Evolutionary conservation across 2,113 vertebrate genomes (phyloP).

Genomic region (Phycodurus eques): DNA sequence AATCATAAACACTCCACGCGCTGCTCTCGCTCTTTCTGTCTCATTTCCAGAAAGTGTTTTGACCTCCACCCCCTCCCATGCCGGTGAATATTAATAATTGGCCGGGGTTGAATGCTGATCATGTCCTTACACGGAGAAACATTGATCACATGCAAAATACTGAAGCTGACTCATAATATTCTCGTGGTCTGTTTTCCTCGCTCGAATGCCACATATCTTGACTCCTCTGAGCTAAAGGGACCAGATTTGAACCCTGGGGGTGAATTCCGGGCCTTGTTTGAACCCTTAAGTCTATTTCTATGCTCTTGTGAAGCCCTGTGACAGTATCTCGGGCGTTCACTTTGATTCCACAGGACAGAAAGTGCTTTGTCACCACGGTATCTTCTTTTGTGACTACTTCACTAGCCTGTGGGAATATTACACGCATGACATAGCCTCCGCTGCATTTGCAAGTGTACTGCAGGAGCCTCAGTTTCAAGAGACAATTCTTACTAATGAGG

Average conservation of each 20-base stretch:
- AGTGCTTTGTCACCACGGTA: slow-evolving; percentile 38
- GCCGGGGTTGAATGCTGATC: slow-evolving; percentile 47
- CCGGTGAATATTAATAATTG: slow-evolving; percentile 55
- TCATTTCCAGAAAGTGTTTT: slow-evolving; percentile 29
- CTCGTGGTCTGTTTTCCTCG: slow-evolving; percentile 9
- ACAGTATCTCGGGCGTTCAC: slow-evolving; percentile 29
- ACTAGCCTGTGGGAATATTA: slow-evolving; percentile 21
- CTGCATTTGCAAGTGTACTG: slow-evolving; percentile 28
- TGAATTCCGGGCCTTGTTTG: neutral
- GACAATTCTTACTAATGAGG: slow-evolving; percentile 28
- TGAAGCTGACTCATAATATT: slow-evolving; percentile 11
- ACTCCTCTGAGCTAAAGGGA: neutral
- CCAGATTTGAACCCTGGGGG: slow-evolving; percentile 7
- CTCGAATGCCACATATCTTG: slow-evolving; percentile 2
- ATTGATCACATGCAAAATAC: slow-evolving; percentile 46
- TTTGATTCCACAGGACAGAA: slow-evolving; percentile 29
- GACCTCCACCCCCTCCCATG: slow-evolving; percentile 16
- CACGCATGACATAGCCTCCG: slow-evolving; percentile 41
- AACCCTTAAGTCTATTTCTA: slow-evolving; percentile 19
- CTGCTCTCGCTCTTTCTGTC: slow-evolving; percentile 36
- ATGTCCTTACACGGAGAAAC: slow-evolving; percentile 32
- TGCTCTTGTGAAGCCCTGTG: slow-evolving; percentile 30
- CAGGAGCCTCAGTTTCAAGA: slow-evolving; percentile 24
- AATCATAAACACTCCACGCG: slow-evolving; percentile 60
- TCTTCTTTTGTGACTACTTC: slow-evolving; percentile 30